These are phyloP conservation scores for Elephantulus edwardii DNA, from an alignment of 2,113 vertebrate species.

Conservation along the genomic window DNA sequence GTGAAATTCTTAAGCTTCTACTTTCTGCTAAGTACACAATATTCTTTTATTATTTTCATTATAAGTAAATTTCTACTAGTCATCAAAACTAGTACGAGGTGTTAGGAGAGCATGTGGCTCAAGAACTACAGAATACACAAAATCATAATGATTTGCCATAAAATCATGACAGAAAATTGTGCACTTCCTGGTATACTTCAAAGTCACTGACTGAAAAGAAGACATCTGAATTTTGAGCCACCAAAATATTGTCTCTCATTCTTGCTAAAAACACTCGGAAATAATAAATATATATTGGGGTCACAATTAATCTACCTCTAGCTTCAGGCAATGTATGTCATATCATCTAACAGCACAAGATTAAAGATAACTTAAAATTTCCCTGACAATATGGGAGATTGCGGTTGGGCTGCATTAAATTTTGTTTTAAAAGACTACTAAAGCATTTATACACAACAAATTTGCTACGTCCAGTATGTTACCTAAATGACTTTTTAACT, in stretches of 20 bases:
- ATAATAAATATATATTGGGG: constrained; percentile 24
- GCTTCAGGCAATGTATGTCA: background rate
- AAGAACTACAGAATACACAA: background rate
- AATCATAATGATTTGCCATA: constrained; percentile 18
- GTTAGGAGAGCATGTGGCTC: background rate
- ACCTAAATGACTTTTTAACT: background rate
- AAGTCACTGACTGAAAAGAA: constrained; percentile 20
- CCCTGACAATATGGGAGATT: background rate
- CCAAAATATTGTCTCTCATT: constrained; percentile 10
- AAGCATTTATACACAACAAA: constrained; percentile 27
- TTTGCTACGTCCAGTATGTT: background rate
- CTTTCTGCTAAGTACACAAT: background rate
- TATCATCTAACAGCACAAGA: background rate
- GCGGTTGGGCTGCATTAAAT: background rate
- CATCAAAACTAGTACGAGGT: background rate
- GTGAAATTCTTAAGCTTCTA: background rate
- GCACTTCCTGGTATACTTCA: constrained; percentile 26
- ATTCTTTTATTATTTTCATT: background rate
- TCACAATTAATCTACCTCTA: constrained; percentile 27
- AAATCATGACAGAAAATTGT: constrained; percentile 54
- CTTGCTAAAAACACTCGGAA: constrained; percentile 48
- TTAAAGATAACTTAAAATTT: constrained; percentile 10
- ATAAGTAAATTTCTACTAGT: background rate
- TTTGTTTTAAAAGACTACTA: constrained; percentile 43
- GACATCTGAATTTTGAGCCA: background rate